phyloP scores from a whole-genome alignment of 2,888 invertebrate genomes.

The Heliconius hortense region DNA sequence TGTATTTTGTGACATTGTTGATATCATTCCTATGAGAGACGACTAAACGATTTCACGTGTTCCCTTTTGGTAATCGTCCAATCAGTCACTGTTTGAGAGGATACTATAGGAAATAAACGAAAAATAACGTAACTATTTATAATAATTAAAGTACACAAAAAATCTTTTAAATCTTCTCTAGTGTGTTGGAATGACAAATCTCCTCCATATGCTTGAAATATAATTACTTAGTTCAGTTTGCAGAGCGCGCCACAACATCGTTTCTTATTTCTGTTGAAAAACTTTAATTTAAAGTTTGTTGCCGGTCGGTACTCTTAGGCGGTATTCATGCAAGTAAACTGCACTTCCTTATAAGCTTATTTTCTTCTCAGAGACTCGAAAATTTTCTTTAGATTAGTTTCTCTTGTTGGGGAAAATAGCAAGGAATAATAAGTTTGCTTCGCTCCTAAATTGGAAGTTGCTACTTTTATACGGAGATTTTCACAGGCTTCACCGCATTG shows the following conservation, averaged over 20 bases:
- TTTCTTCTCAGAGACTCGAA: conserved; percentile 76
- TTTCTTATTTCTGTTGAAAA: conserved; percentile 67
- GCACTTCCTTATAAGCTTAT: conserved; percentile 80
- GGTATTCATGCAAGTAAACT: conserved; percentile 74
- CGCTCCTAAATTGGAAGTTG: conserved; percentile 72
- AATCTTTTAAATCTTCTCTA: background rate
- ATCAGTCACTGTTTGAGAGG: background rate
- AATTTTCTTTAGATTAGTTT: conserved; percentile 82
- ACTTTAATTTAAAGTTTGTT: conserved; percentile 80
- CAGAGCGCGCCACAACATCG: conserved; percentile 43
- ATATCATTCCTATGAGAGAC: background rate
- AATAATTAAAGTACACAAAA: conserved; percentile 5
- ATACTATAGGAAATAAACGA: background rate
- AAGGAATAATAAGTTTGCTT: conserved; percentile 76
- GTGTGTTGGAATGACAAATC: background rate
- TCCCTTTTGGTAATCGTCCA: background rate
- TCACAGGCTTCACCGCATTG: conserved; percentile 45
- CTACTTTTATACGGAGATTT: conserved; percentile 61
- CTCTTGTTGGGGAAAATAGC: conserved; percentile 78
- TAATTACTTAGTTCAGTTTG: conserved; percentile 32
- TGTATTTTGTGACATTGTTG: background rate
- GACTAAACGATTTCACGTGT: conserved; percentile 5
- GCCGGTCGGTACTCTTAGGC: conserved; percentile 61
- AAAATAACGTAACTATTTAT: background rate
- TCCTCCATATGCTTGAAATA: conserved; percentile 25